Evolutionary conservation across 2,113 vertebrate species (phyloP), one percentile per base, ranked within the genome.

Genomic region (Recurvirostra avosetta): DNA sequence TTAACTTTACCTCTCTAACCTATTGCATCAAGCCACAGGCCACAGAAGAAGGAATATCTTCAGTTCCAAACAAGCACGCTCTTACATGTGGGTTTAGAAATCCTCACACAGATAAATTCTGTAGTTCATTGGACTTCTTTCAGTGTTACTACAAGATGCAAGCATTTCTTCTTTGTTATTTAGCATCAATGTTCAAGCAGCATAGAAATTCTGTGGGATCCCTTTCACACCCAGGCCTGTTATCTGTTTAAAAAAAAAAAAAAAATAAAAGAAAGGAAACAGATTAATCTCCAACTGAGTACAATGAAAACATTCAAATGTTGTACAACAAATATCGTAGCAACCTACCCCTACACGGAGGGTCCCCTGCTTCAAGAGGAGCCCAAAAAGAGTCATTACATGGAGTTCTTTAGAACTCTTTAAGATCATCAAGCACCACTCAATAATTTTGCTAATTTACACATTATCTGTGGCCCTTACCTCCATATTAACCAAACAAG

Each of bases 211-310:
- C 73, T 97, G 95, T 67, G 98, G 97, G 45, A 97, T 95, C 17
- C 97, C 98, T 95, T 97, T 98, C 86, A 98, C 98, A 32, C 97
- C 97, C 72, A 98, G 86, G 41, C 97, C 97, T 45, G 97, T 97
- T 95, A 98, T 86, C 97, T 98, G 94, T 96, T 85, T 38, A 8
- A 85, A 70, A 13, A 77, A 47, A 74, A 47, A 2, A 21, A 62
- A 72, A 27, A 58, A 68, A 63, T 8, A 30, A 63, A 67, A 43
- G 2, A 56, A 71, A 61, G 6, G 14, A 67, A 75, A 43, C 7
- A 80, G 29, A 49, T 52, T 38, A 47, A 74, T 75, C 25, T 84
- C 29, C 34, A 22, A 1, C n/a, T 49, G 38, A 43, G 36, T 61
- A 30, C n/a, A 52, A 47, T 34, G 19, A 71, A 80, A 87, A 52